These are phyloP conservation scores for Odontamblyopus rebecca DNA, from an alignment of 2,797 vertebrate species.

Conservation along the genomic window DNA sequence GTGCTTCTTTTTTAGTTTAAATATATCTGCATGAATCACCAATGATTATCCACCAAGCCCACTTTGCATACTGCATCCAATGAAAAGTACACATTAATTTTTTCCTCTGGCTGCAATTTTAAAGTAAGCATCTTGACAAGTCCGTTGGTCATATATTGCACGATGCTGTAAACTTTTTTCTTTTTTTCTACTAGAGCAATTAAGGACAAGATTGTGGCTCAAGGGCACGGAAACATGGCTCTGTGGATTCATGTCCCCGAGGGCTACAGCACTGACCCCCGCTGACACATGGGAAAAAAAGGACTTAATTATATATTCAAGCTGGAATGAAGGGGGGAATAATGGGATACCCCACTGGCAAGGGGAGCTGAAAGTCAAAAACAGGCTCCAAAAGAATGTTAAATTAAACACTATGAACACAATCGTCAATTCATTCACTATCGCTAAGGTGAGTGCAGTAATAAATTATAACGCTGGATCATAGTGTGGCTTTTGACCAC, in stretches of 20 bases:
- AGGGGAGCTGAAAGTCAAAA: constrained; percentile 69
- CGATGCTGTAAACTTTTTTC: constrained; percentile 35
- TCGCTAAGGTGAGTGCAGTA: constrained; percentile 21
- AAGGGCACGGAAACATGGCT: constrained; percentile 65
- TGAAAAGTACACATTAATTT: neutral
- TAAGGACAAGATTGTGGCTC: constrained; percentile 69
- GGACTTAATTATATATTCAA: constrained; percentile 69
- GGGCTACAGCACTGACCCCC: constrained; percentile 70
- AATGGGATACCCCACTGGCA: constrained; percentile 61
- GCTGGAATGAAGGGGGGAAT: constrained; percentile 46
- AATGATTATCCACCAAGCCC: constrained; percentile 59
- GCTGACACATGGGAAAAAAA: constrained; percentile 65
- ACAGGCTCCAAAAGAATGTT: constrained; percentile 49
- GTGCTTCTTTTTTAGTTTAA: constrained; percentile 57
- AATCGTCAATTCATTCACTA: constrained; percentile 13
- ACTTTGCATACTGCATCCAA: constrained; percentile 50
- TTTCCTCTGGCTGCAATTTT: neutral
- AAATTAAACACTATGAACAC: constrained; percentile 32
- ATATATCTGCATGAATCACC: constrained; percentile 68
- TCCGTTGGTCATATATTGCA: constrained; percentile 53
- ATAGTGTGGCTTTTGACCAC: constrained; percentile 22
- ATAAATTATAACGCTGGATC: constrained; percentile 41
- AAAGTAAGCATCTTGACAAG: neutral
- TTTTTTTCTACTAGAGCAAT: constrained; percentile 65
- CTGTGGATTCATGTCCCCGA: constrained; percentile 54